Evolutionary conservation across 2,797 vertebrate species (phyloP).

Genomic region (Columba guinea): DNA sequence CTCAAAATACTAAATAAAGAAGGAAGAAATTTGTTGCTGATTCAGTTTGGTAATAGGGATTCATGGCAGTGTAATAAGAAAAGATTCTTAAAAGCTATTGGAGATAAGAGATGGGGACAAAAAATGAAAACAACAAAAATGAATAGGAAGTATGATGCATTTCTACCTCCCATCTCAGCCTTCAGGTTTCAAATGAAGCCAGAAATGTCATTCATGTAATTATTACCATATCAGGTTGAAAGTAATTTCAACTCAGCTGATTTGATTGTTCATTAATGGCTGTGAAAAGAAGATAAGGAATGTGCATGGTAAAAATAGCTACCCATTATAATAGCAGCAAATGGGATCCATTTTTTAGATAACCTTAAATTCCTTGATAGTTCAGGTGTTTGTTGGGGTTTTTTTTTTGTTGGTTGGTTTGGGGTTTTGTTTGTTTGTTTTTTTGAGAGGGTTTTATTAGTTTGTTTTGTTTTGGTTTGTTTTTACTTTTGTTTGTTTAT

Average conservation of each 20-base stretch:
- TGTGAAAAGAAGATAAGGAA: conserved; percentile 72
- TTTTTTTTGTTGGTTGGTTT: background rate
- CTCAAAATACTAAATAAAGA: background rate
- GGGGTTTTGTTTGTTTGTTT: too few relatives aligned
- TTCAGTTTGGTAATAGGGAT: background rate
- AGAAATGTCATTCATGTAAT: conserved; percentile 75
- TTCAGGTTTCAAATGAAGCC: conserved; percentile 53
- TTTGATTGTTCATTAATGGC: conserved; percentile 70
- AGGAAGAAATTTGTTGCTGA: background rate
- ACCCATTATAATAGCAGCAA: conserved; percentile 22
- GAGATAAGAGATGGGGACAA: background rate
- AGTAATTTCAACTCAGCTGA: conserved; percentile 56
- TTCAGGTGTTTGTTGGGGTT: background rate
- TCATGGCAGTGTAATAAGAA: conserved; percentile 9
- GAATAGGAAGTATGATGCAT: conserved; percentile 23
- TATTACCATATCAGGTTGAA: conserved; percentile 68
- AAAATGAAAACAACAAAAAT: background rate
- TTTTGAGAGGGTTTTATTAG: too few relatives aligned
- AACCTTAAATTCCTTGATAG: conserved; percentile 32
- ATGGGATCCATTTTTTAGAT: conserved; percentile 41
- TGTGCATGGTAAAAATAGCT: conserved; percentile 15
- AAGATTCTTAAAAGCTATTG: background rate
- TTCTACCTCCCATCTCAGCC: conserved; percentile 22
- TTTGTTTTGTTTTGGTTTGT: too few relatives aligned
- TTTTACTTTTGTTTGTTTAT: background rate